Evolutionary conservation across 2,888 invertebrate species (phyloP), one percentile per base, ranked within the genome.

Genomic region (Dasypolia templi): DNA sequence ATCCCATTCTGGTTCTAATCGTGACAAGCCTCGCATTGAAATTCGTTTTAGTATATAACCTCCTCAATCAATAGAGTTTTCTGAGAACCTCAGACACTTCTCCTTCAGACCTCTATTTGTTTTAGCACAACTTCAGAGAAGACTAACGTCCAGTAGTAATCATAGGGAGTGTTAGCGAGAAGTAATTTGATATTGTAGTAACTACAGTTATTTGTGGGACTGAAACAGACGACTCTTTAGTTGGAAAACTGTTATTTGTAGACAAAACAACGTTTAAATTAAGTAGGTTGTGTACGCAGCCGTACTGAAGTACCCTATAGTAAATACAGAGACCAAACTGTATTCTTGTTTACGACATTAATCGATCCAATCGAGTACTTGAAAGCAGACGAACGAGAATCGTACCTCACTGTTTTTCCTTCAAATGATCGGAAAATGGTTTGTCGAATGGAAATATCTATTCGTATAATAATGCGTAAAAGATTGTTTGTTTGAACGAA

Each of bases 181-280:
- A 67, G n/a, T 67, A 67, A 75, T 63, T 75, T 42, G 62, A 58
- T 62, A 65, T 62, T 35, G 35, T 39, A 65, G 39, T 49, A 56
- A 77, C 32, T 26, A 59, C 26, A 55, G 35, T 42, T 72, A 56
- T 46, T 67, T n/a, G 17, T 39, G 49, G n/a, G 46, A 67, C 63
- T 68, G n/a, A 64, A 80, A 72, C 39, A 55, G 11, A 39, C 42
- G 67, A 64, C 53, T 64, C 70, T 83, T 74, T 79, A 56, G 64
- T 65, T 68, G 9, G 35, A 35, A 70, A 73, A 70, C 56, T 65
- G 56, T 53, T 79, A 58, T 80, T 81, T 70, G 79, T 83, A 64
- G 62, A 69, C 69, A 70, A 74, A 83, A 79, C 81, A 74, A 69
- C 66, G 14, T 59, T 70, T 74, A 74, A 83, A 81, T 82, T 82